Conservation (phyloP, 2,888 invertebrate genomes). For the Anticlea derivata region DNA sequence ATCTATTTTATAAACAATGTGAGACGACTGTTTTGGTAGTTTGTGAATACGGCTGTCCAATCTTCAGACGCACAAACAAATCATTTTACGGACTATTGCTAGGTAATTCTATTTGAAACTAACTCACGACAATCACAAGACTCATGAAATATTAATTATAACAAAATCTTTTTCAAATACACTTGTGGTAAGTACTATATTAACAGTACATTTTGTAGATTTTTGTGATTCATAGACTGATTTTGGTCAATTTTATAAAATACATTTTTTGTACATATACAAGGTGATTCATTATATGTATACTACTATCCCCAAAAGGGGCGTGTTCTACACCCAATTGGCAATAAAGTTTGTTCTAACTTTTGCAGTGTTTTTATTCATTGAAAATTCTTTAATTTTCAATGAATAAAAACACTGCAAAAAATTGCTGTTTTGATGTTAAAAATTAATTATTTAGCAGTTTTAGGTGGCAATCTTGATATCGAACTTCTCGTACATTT, state of each 20-base stretch:
- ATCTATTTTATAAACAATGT: not conserved
- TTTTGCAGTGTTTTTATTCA: no score
- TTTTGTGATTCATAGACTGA: conserved; percentile 16
- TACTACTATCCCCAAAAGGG: no score
- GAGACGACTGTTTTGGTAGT: not conserved
- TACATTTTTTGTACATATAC: no score
- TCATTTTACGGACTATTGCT: conserved; percentile 11
- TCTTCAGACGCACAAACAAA: conserved; percentile 22
- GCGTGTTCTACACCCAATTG: no score
- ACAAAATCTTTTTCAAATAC: conserved; percentile 15
- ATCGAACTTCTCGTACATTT: no score
- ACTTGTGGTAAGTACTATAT: conserved; percentile 14
- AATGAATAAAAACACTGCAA: no score
- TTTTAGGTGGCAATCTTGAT: no score
- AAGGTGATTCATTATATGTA: no score
- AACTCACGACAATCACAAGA: conserved; percentile 12
- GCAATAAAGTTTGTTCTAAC: no score
- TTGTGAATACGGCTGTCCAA: not conserved
- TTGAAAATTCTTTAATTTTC: no score
- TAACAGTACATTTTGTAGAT: conserved; percentile 16
- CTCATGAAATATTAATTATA: conserved; percentile 20
- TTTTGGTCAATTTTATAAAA: not conserved
- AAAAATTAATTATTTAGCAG: no score
- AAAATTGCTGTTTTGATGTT: no score
- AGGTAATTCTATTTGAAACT: conserved; percentile 17